Percentiles rank a stretch among this genome's conserved stretches.
Conservation (phyloP, 2,888 invertebrate species). For the Diloba caeruleocephala region DNA sequence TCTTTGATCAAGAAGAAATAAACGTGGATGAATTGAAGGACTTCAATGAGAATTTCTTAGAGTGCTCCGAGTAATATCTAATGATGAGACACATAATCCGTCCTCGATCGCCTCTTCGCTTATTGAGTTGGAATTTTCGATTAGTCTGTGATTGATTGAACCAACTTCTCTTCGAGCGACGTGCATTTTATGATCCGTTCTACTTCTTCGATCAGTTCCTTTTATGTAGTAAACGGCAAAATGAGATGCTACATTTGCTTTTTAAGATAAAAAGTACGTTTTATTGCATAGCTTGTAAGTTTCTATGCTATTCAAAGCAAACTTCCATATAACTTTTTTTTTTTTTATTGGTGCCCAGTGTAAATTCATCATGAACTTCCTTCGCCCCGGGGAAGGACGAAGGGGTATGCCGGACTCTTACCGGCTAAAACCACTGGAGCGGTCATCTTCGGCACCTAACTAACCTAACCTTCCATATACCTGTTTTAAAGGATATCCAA, state of each 20-base stretch:
- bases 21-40: slow-evolving; percentile 69
- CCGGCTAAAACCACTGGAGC: too few relatives aligned
- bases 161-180: slow-evolving; percentile 77
- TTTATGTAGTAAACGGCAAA: slow-evolving; percentile 66
- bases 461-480: slow-evolving; percentile 36
- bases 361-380: too few relatives aligned
- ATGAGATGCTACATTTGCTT: slow-evolving; percentile 50
- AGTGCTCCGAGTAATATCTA: slow-evolving; percentile 78
- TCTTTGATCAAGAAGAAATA: slow-evolving; percentile 68
- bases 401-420: too few relatives aligned
- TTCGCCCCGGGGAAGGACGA: too few relatives aligned
- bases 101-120: slow-evolving; percentile 76
- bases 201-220: slow-evolving; percentile 73
- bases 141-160: slow-evolving; percentile 88
- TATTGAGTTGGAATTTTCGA: slow-evolving; percentile 87
- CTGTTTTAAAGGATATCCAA: slow-evolving; percentile 38
- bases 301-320: slow-evolving; percentile 26
- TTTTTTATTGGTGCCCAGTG: too few relatives aligned
- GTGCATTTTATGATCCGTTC: slow-evolving; percentile 86
- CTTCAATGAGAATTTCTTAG: slow-evolving; percentile 64
- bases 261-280: slow-evolving; percentile 44
- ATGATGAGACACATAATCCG: slow-evolving; percentile 85
- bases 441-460: too few relatives aligned
- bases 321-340: slow-evolving; percentile 38
- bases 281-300: slow-evolving; percentile 35